Base-by-base conservation (phyloP, 2,888 invertebrate species). In the Creontiades dilutus region DNA sequence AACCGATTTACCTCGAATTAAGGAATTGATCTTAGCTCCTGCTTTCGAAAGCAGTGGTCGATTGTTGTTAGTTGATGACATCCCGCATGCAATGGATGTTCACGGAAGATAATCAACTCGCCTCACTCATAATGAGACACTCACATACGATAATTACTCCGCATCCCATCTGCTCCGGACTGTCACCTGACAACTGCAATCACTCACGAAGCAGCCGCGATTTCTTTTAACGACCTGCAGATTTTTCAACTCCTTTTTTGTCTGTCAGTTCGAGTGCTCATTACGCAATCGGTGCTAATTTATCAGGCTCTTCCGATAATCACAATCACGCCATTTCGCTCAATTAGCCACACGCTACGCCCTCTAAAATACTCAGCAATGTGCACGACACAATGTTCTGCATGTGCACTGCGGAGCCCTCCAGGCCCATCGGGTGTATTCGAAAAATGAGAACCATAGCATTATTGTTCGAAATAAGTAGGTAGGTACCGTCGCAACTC, bases 171-270 rank as follows among this genome's bases (percentile, higher is more conserved):
- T 68, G 68, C 23, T 68, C 9, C 19, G 68, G 4, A 23, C 27
- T 68, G 68, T 68, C 68, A 68, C 68, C 7, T 23, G 68, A 19
- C 23, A 61, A 19, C 68, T 68, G 68, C 68, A 68, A 68, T 23
- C 68, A 68, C 68, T 68, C 68, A 68, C 68, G 68, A 68, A 68
- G 23, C 68, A 68, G 68, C 19, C 68, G 27, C 68, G 68, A 68
- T 68, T 68, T 68, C 19, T 68, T 68, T 68, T 68, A 68, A 68
- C 23, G 23, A 13, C 27, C n/a, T 2, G 4, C 11, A 23, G 68
- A 68, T 68, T 68, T 61, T 68, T 68, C 68, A 7, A 37, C 37
- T 37, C 37, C 37, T 37, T 57, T 57, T 57, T 57, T n/a, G 57
- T 57, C 57, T 57, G 57, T 57, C n/a, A 57, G 57, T 37, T 37